Conservation (phyloP, 2,888 invertebrate species). For the Harpagoxenus sublaevis region DNA sequence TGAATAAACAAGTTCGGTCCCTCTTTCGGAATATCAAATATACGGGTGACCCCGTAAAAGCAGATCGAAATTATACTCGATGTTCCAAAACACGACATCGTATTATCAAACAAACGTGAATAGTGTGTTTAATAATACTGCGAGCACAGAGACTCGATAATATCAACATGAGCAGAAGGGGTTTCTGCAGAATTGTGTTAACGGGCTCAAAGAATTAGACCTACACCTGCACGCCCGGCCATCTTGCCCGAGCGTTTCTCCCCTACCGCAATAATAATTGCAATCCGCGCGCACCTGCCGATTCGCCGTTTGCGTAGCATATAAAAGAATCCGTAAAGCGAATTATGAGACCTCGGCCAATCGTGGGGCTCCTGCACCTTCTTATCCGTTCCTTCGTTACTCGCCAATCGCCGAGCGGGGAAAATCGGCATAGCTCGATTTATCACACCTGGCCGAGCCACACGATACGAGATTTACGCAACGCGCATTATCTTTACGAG, state of each 20-base stretch:
- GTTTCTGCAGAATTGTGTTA: conserved; percentile 13
- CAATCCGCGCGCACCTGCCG: conserved; percentile 38
- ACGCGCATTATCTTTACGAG: conserved; percentile 53
- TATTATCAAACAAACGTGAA: conserved; percentile 14
- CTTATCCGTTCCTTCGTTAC: conserved; percentile 17
- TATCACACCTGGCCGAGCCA: conserved; percentile 43
- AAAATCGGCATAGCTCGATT: conserved; percentile 43
- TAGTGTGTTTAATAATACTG: conserved; percentile 4
- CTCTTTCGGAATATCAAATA: neutral
- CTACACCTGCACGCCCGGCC: conserved; percentile 15
- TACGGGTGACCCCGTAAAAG: neutral
- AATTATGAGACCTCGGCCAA: conserved; percentile 22
- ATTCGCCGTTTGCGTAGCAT: conserved; percentile 29
- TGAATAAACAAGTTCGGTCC: neutral
- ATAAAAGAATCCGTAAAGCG: conserved; percentile 21
- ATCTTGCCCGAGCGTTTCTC: conserved; percentile 19
- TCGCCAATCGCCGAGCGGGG: conserved; percentile 32
- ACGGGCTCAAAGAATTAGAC: conserved; percentile 12
- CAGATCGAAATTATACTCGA: neutral
- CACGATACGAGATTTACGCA: conserved; percentile 50
- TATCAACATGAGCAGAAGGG: neutral
- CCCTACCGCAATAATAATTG: conserved; percentile 30
- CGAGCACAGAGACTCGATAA: neutral
- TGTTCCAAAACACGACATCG: conserved; percentile 19
- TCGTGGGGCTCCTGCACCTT: neutral